Base-by-base conservation (phyloP, 2,888 invertebrate genomes). In the Phaonia tiefii region DNA sequence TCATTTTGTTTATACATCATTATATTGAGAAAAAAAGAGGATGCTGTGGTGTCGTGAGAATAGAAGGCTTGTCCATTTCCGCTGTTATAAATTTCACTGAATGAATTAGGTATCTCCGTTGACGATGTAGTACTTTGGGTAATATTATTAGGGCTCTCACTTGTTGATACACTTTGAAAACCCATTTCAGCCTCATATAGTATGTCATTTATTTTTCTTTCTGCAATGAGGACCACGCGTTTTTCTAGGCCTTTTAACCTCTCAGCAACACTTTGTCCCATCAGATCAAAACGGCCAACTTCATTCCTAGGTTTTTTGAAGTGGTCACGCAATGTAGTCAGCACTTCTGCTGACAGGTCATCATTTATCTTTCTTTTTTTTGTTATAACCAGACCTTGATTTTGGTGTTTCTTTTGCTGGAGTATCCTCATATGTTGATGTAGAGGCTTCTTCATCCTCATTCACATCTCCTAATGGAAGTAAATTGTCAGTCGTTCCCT, bases 121-220 rank as follows among this genome's bases (percentile, higher is more conserved):
- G 1, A 17, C 42, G 60, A 37, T 42, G 37, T 42, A 65, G n/a
- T 44, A 44, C 39, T 65, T 65, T 44, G 44, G 22, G 39, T 44
- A 25, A 42, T 44, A 65, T 65, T 25, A 65, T 2, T 39, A 25
- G 22, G 51, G 20, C 37, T 67, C 51, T 49, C 31, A 51, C 37
- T 37, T 67, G 67, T 51, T 51, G 69, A 69, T 69, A 37, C 37
- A 39, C 39, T 69, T 39, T 69, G 54, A 54, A 8, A 51, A 54
- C 69, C 69, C 70, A 70, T 70, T 70, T 70, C 56, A 70, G 56
- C 70, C 56, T 56, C 56, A 70, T 25, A 70, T 56, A 58, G 56
- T 70, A 70, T 70, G 26, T 70, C 70, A 70, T 70, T 70, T 42
- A 58, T 70, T 56, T 51, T 56, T 70, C 17, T 70, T 56, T 58